Evolutionary conservation across 2,113 vertebrate genomes (phyloP), one percentile per base, ranked within the genome.

Genomic region (Hippopotamus amphibius): DNA sequence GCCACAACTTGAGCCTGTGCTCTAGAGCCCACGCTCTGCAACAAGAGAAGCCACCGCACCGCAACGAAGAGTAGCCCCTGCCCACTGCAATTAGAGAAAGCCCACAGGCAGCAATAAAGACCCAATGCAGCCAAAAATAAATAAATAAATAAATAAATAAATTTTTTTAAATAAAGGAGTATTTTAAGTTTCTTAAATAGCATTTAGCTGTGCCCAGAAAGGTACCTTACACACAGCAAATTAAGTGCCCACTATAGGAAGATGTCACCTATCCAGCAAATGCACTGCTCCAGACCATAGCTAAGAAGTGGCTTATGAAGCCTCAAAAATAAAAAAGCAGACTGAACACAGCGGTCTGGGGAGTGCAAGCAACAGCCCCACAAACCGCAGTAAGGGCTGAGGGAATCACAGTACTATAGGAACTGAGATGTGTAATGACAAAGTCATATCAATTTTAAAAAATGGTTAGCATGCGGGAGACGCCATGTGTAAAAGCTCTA

Each of bases 181-280:
- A 68, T 61, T 88, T 91, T 82, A 90, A 93, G 53, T 91, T 88
- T 85, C 66, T 87, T 71, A 55, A 77, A 41, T 9, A 93, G 79
- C 6, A 26, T 68, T 76, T 86, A n/a, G 46, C 46, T 92, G 22
- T 77, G 59, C 26, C 37, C 13, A 41, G 57, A 8, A 90, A 90
- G 66, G 83, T 28, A 90, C 9, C 13, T n/a, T 68, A 74, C 50
- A 90, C 21, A 61, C 0, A 53, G 55, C 30, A 83, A 88, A 88
- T 65, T 43, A 88, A 19, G 21, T 16, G 53, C 21, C 65, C n/a
- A 10, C 22, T 53, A 43, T 6, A 61, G 50, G 61, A 79, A 81
- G 66, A 55, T 77, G 37, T 63, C 85, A 63, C 24, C 53, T 71
- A 66, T 19, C 16, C 16, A 89, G 61, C 8, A 79, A 92, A 21